Conservation (phyloP, 2,888 invertebrate species). For the Hecatera dysodea region DNA sequence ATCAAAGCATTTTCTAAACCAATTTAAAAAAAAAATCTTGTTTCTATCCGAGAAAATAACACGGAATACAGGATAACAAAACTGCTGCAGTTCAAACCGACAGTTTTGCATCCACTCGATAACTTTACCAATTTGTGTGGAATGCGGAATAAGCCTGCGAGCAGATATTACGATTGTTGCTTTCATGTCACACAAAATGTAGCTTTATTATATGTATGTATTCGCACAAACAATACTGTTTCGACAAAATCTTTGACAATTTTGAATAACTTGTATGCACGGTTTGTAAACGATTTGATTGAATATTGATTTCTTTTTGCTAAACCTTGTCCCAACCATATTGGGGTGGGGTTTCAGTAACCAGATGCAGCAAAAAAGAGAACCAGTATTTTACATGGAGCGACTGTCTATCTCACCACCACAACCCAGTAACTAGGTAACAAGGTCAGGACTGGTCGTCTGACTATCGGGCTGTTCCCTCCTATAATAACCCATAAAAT, state of each 20-base stretch:
- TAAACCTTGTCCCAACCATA: background rate
- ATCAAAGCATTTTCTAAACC: background rate
- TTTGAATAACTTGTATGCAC: background rate
- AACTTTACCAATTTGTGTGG: constrained; percentile 22
- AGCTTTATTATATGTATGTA: background rate
- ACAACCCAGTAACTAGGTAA: background rate
- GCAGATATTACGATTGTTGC: constrained; percentile 3
- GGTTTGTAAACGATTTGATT: background rate
- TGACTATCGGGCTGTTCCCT: background rate
- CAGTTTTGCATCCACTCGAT: background rate
- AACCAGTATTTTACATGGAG: no score
- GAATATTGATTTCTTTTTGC: background rate
- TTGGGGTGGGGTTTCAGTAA: no score
- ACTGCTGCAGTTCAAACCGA: background rate
- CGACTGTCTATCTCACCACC: background rate
- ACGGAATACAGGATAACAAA: background rate
- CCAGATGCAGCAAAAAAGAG: no score
- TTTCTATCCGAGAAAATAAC: background rate
- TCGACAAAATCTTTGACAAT: background rate
- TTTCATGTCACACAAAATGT: background rate
- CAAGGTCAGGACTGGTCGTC: background rate
- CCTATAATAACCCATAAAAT: background rate
- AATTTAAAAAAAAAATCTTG: constrained; percentile 3
- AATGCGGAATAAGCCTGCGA: constrained; percentile 2
- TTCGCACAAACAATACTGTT: background rate